phyloP scores from a whole-genome alignment of 2,797 vertebrate genomes.

The Hipposideros larvatus region DNA sequence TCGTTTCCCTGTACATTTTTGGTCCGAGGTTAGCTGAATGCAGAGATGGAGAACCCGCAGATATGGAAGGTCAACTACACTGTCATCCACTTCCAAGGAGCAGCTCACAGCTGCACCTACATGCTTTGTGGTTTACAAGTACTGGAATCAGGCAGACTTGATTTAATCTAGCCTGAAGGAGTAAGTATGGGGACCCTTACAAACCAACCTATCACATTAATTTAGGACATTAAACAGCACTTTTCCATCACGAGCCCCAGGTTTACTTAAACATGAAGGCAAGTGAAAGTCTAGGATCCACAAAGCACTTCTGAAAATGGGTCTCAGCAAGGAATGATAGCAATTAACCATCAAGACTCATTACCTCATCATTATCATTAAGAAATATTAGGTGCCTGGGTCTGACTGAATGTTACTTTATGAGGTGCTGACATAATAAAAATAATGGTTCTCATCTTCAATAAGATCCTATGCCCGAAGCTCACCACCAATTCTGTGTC shows the following conservation, averaged over 20 bases:
- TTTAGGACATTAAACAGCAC: not conserved
- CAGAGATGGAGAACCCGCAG: not conserved
- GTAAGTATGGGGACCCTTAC: not conserved
- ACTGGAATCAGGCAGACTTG: rapidly evolving
- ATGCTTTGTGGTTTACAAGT: not conserved
- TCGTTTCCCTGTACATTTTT: not conserved
- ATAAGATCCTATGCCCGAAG: not conserved
- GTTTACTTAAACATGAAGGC: not conserved
- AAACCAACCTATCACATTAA: not conserved
- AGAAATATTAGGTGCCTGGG: not conserved
- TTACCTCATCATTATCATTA: constrained; percentile 5
- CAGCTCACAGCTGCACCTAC: not conserved
- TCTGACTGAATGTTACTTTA: not conserved
- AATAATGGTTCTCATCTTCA: not conserved
- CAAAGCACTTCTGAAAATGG: not conserved
- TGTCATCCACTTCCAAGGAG: not conserved
- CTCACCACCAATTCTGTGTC: not conserved
- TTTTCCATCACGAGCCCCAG: not conserved
- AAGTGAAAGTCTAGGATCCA: not conserved
- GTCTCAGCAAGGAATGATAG: not conserved
- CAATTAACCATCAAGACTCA: not conserved
- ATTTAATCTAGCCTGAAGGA: not conserved
- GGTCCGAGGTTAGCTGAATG: not conserved
- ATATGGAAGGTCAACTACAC: not conserved
- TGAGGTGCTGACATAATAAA: not conserved